Evolutionary conservation across 2,113 vertebrate genomes (phyloP).

Genomic region (Sardina pilchardus): DNA sequence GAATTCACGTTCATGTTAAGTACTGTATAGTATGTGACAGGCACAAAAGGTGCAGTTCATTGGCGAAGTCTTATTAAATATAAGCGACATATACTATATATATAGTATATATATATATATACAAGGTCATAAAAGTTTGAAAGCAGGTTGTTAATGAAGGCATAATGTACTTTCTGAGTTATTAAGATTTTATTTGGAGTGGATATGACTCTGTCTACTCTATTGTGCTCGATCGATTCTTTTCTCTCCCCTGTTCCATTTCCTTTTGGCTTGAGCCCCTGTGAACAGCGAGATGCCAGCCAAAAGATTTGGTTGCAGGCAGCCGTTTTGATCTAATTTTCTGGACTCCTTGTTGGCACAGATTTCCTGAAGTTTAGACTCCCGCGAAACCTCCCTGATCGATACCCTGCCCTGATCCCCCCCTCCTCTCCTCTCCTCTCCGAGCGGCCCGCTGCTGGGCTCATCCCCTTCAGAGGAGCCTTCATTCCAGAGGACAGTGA

Average conservation of each 20-base stretch:
- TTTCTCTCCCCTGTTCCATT: conserved; percentile 45
- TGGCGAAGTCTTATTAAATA: background rate
- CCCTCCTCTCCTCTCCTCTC: conserved; percentile 18
- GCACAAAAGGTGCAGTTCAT: background rate
- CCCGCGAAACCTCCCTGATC: conserved; percentile 60
- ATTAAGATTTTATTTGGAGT: conserved; percentile 65
- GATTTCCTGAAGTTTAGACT: conserved; percentile 71
- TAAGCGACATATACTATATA: background rate
- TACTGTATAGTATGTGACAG: background rate
- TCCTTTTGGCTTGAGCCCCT: conserved; percentile 51
- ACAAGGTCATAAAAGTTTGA: conserved; percentile 42
- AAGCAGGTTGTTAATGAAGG: conserved; percentile 67
- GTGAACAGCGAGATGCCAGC: conserved; percentile 51
- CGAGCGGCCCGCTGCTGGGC: background rate
- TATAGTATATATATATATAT: too few species aligned
- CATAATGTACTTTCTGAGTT: conserved; percentile 56
- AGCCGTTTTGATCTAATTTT: conserved; percentile 69
- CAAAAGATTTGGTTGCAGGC: conserved; percentile 62
- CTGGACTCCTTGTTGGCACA: conserved; percentile 64
- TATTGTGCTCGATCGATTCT: conserved; percentile 13
- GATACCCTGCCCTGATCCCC: conserved; percentile 48
- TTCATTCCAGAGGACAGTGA: conserved; percentile 51
- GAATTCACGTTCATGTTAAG: background rate
- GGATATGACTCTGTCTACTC: background rate
- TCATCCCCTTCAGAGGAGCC: conserved; percentile 46